These are phyloP conservation scores for Philopotamus ludificatus DNA, from an alignment of 1,140 invertebrate species.

Conservation along the genomic window DNA sequence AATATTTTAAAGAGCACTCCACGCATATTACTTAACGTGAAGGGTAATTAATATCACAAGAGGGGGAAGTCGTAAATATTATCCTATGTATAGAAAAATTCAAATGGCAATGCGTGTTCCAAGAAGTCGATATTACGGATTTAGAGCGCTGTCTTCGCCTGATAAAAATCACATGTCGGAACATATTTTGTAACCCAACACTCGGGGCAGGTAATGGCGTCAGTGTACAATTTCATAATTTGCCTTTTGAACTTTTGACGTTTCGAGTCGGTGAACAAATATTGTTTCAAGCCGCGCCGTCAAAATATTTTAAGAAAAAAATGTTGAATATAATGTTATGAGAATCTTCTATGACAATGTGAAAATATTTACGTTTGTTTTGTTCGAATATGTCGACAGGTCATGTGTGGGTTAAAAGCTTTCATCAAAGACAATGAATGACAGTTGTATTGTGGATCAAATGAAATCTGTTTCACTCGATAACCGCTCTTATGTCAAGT, in stretches of 20 bases:
- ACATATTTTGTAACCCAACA: not conserved
- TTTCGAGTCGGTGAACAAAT: not conserved
- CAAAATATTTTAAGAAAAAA: not conserved
- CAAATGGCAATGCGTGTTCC: too few species aligned
- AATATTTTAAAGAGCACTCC: too few species aligned
- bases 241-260: not conserved
- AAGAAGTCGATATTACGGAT: constrained; percentile 2
- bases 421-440: not conserved
- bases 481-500: too few species aligned
- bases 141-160: not conserved
- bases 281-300: not conserved
- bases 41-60: too few species aligned
- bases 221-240: not conserved
- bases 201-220: constrained; percentile 9
- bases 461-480: too few species aligned
- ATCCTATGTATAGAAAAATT: too few species aligned
- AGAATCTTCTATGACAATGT: not conserved
- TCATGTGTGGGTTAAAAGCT: constrained; percentile 21
- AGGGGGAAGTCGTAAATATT: too few species aligned
- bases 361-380: too few species aligned
- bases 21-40: too few species aligned
- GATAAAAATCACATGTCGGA: constrained; percentile 7
- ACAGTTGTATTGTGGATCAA: not conserved
- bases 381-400: not conserved
- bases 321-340: not conserved